phyloP scores from a whole-genome alignment of 30 jellyfish, hydroid and myxozoan species.

The Chironex yamaguchii region DNA sequence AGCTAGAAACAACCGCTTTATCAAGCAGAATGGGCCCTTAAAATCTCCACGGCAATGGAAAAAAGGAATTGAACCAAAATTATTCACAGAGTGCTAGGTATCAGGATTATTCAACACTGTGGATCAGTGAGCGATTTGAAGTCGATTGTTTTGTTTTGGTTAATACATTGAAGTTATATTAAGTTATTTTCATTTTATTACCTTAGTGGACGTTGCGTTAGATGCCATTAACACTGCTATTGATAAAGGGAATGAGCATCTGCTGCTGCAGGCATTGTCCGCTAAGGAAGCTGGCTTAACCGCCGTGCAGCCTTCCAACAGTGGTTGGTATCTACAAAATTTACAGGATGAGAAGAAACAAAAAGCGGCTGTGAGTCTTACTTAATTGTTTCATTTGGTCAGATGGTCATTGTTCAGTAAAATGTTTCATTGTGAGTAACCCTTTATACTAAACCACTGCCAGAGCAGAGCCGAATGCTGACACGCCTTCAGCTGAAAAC shows the following conservation, averaged over 20 bases:
- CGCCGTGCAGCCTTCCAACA: constrained; percentile 52
- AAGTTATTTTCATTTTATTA: neutral
- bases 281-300: constrained; percentile 83
- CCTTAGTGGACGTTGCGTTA: constrained; percentile 25
- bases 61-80: too few species aligned
- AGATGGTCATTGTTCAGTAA: too few species aligned
- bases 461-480: too few species aligned
- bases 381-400: too few species aligned
- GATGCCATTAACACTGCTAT: constrained; percentile 86
- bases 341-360: constrained; percentile 87
- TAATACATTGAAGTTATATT: neutral
- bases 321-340: constrained; percentile 88
- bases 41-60: too few species aligned
- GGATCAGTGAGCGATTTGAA: neutral
- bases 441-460: too few species aligned
- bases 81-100: too few species aligned
- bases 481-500: too few species aligned
- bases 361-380: constrained; percentile 96
- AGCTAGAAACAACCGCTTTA: too few species aligned
- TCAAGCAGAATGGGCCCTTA: too few species aligned
- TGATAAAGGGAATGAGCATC: constrained; percentile 80
- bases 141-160: neutral
- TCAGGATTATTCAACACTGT: too few species aligned
- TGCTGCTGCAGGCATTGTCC: constrained; percentile 59
- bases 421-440: too few species aligned